Evolutionary conservation across 2,797 vertebrate species (phyloP).

Genomic region (Silurus aristotelis): DNA sequence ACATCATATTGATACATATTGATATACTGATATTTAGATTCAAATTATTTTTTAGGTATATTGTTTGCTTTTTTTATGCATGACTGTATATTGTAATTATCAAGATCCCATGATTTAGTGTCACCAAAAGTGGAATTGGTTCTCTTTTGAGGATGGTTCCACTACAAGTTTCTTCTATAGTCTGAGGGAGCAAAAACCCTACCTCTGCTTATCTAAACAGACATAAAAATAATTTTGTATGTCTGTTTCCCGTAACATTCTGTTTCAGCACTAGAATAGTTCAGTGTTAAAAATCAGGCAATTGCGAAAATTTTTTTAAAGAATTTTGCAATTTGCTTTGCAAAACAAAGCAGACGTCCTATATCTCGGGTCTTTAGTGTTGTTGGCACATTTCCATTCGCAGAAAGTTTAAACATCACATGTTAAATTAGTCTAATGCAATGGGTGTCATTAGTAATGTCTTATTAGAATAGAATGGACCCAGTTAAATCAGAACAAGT

Average conservation of each 20-base stretch:
- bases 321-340: background rate
- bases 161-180: background rate
- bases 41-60: background rate
- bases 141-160: background rate
- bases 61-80: background rate
- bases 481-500: background rate
- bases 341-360: background rate
- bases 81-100: constrained; percentile 4
- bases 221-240: background rate
- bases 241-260: background rate
- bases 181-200: no score
- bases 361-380: background rate
- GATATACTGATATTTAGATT: background rate
- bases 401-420: background rate
- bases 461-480: background rate
- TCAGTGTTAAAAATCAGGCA: no score
- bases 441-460: background rate
- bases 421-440: background rate
- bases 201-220: background rate
- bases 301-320: no score
- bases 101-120: background rate
- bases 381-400: background rate
- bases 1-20: background rate
- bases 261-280: background rate
- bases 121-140: background rate